These are phyloP conservation scores for Urocolius indicus DNA, from an alignment of 2,113 vertebrate species.

Conservation along the genomic window DNA sequence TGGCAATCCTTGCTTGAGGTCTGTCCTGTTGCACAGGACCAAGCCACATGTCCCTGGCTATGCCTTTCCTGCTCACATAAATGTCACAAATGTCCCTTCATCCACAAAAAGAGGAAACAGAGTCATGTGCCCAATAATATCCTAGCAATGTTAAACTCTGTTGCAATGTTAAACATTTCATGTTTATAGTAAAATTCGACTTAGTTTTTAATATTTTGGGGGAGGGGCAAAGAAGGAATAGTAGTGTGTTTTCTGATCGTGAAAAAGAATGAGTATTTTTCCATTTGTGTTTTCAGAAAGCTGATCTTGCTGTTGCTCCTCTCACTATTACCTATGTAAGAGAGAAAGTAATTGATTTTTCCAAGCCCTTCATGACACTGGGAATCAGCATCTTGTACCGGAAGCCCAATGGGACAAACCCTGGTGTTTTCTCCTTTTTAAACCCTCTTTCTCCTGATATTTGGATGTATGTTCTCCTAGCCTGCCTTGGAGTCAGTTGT, in stretches of 20 bases:
- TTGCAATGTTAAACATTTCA: not conserved
- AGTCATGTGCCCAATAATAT: not conserved
- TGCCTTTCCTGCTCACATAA: not conserved
- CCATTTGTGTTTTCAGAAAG: slow-evolving; percentile 83
- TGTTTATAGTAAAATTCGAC: not conserved
- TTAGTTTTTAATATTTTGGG: not conserved
- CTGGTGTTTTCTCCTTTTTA: slow-evolving; percentile 96
- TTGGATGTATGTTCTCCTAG: slow-evolving; percentile 98
- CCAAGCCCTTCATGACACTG: slow-evolving; percentile 98
- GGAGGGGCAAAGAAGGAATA: not conserved
- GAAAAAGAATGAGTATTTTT: not conserved
- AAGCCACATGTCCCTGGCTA: not conserved
- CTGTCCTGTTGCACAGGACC: rapidly evolving
- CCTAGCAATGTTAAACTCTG: not conserved
- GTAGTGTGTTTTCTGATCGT: not conserved
- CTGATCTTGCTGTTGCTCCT: slow-evolving; percentile 96
- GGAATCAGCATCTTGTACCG: slow-evolving; percentile 98
- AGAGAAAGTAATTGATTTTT: slow-evolving; percentile 98
- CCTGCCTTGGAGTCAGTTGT: slow-evolving; percentile 97
- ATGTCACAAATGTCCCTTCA: not conserved
- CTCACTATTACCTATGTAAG: slow-evolving; percentile 97
- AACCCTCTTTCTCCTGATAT: slow-evolving; percentile 97
- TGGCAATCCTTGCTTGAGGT: not conserved
- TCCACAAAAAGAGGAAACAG: not conserved
- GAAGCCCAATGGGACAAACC: slow-evolving; percentile 97